phyloP scores from a whole-genome alignment of 2,888 invertebrate species.

The Clistopyga incitator region DNA sequence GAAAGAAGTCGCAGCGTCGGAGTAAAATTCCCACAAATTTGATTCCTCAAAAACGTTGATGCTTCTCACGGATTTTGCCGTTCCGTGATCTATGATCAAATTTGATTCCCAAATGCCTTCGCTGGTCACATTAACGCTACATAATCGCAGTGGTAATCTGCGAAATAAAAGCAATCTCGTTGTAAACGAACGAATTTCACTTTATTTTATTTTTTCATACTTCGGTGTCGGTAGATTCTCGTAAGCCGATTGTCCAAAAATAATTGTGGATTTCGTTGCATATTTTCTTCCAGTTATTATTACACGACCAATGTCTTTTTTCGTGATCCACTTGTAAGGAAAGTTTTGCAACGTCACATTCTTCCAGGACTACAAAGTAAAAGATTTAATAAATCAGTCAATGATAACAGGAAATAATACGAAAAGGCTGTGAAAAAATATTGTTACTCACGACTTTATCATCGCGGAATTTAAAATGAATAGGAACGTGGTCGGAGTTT shows the following conservation, averaged over 20 bases:
- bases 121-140: conserved; percentile 66
- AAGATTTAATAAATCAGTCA: background rate
- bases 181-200: conserved; percentile 4
- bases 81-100: conserved; percentile 69
- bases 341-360: conserved; percentile 83
- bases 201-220: conserved; percentile 61
- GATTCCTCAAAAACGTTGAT: conserved; percentile 69
- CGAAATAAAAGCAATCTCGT: conserved; percentile 43
- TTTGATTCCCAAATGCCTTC: conserved; percentile 71
- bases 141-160: conserved; percentile 72
- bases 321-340: conserved; percentile 78
- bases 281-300: conserved; percentile 85
- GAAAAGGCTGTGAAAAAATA: background rate
- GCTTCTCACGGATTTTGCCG: conserved; percentile 69
- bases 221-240: conserved; percentile 69
- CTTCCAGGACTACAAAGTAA: conserved; percentile 83
- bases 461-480: conserved; percentile 81
- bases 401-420: background rate
- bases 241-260: conserved; percentile 66
- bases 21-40: conserved; percentile 65
- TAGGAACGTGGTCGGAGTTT: conserved; percentile 78
- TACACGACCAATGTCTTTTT: conserved; percentile 82
- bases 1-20: conserved; percentile 67
- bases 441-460: conserved; percentile 78
- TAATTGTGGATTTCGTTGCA: conserved; percentile 82